Percentiles rank a stretch among this genome's conserved stretches.
These are phyloP conservation scores for Limnephilus lunatus DNA, from an alignment of 2,888 invertebrate genomes.

Conservation along the genomic window DNA sequence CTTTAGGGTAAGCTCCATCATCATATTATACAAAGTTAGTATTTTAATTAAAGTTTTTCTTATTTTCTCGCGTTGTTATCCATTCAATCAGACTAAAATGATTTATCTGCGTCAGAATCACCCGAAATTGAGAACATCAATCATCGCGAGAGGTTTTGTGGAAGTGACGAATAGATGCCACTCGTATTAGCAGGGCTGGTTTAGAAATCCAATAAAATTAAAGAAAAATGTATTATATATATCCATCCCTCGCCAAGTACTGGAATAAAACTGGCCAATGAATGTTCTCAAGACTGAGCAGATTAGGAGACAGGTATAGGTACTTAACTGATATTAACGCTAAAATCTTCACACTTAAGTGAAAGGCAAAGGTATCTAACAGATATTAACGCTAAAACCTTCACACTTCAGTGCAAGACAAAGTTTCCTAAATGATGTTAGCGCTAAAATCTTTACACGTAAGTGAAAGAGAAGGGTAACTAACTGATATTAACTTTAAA, in stretches of 20 bases:
- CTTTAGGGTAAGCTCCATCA: neutral
- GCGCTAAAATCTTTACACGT: too few species aligned
- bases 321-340: too few species aligned
- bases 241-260: neutral
- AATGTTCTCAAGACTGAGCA: neutral
- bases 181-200: neutral
- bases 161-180: neutral
- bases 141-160: conserved; percentile 5
- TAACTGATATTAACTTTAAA: too few species aligned
- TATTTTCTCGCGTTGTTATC: neutral
- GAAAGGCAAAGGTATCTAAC: too few species aligned
- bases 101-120: conserved; percentile 36
- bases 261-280: neutral
- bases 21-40: neutral
- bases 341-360: too few species aligned
- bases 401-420: too few species aligned
- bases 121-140: conserved; percentile 17
- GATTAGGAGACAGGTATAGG: too few species aligned
- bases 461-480: too few species aligned
- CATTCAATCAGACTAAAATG: conserved; percentile 32
- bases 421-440: too few species aligned
- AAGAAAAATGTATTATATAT: neutral
- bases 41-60: neutral
- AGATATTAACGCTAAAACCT: too few species aligned
- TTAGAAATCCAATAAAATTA: neutral